Evolutionary conservation across 2,888 invertebrate species (phyloP).

Genomic region (Athrips mouffetella): DNA sequence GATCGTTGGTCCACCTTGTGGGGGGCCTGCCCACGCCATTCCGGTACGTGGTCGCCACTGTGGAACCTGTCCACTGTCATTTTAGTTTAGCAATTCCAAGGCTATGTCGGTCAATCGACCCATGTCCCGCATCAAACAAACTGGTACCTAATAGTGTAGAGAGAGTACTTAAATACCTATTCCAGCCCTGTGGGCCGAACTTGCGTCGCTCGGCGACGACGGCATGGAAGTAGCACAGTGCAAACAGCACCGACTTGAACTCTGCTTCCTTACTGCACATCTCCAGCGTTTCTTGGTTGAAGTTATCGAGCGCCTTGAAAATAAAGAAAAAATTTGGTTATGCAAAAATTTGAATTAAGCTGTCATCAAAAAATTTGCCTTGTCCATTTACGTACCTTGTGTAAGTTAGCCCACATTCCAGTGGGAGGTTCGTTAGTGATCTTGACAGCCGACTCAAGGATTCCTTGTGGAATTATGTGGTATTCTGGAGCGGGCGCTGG

Average conservation of each 20-base stretch:
- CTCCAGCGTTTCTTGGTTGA: constrained; percentile 94
- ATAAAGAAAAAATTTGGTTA: not conserved
- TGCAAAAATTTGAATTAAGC: too few relatives aligned
- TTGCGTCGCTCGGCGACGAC: constrained; percentile 94
- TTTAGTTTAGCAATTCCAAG: too few relatives aligned
- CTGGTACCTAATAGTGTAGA: too few relatives aligned
- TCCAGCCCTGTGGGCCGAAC: constrained; percentile 97
- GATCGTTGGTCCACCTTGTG: too few relatives aligned
- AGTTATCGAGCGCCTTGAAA: constrained; percentile 87
- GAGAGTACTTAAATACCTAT: too few relatives aligned
- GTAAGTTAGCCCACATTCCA: constrained; percentile 96
- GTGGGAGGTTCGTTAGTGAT: constrained; percentile 97
- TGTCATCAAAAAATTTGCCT: too few relatives aligned
- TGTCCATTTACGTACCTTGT: too few relatives aligned
- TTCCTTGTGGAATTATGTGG: constrained; percentile 88
- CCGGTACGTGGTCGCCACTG: too few relatives aligned
- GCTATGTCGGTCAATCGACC: too few relatives aligned
- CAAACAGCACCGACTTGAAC: constrained; percentile 93
- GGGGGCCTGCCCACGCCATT: too few relatives aligned
- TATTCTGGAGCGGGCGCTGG: constrained; percentile 83
- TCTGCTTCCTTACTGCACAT: constrained; percentile 95
- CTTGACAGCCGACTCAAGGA: constrained; percentile 95
- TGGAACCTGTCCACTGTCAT: too few relatives aligned
- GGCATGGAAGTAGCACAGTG: constrained; percentile 96
- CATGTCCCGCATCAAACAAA: too few relatives aligned